A percentile compares a stretch with the other conserved stretches of the same genome.
These are phyloP conservation scores for Chalcis sispes DNA, from an alignment of 2,888 invertebrate genomes.

Conservation along the genomic window DNA sequence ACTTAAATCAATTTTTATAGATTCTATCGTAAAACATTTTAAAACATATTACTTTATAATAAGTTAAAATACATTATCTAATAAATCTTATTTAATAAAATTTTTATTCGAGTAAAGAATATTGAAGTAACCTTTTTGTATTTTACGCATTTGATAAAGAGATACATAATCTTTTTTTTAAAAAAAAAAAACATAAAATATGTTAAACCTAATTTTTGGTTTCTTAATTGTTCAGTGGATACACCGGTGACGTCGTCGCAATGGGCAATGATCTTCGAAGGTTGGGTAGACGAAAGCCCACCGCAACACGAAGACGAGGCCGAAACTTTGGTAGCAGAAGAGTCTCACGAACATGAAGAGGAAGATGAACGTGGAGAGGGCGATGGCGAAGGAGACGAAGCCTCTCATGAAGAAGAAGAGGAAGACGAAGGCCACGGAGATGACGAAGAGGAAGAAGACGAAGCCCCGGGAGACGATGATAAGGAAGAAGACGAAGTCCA, in stretches of 20 bases:
- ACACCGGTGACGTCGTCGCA: slow-evolving; percentile 81
- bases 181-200: neutral
- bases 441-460: slow-evolving; percentile 70
- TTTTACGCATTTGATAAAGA: too few relatives aligned
- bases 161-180: too few relatives aligned
- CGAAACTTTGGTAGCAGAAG: slow-evolving; percentile 65
- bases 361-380: slow-evolving; percentile 68
- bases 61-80: too few relatives aligned
- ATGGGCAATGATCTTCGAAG: slow-evolving; percentile 86
- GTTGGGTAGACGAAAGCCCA: slow-evolving; percentile 84
- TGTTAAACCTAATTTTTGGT: slow-evolving; percentile 7
- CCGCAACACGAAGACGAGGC: slow-evolving; percentile 72
- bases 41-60: too few relatives aligned
- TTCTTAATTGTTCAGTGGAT: slow-evolving; percentile 78
- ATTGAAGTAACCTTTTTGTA: too few relatives aligned
- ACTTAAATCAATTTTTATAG: too few relatives aligned
- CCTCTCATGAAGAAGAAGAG: slow-evolving; percentile 71
- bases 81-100: too few relatives aligned
- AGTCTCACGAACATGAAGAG: slow-evolving; percentile 74
- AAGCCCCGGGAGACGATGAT: slow-evolving; percentile 75
- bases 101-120: too few relatives aligned
- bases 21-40: too few relatives aligned
- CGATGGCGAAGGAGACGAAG: slow-evolving; percentile 59
- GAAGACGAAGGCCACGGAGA: slow-evolving; percentile 72
- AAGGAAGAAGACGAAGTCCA: slow-evolving; percentile 73